These are phyloP conservation scores for Cantharis rustica DNA, from an alignment of 2,888 invertebrate species.

Conservation along the genomic window DNA sequence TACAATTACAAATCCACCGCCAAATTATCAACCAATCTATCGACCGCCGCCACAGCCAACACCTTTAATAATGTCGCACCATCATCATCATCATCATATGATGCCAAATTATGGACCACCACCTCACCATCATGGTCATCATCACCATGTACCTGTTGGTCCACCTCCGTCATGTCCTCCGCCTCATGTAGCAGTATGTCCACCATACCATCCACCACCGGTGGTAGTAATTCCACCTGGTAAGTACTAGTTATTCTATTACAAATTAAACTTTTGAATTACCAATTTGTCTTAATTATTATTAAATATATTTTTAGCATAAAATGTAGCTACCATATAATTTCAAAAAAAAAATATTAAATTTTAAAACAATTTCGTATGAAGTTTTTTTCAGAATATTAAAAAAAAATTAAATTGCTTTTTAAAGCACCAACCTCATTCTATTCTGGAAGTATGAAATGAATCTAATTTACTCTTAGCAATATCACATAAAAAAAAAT, in stretches of 20 bases:
- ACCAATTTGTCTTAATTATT: no score
- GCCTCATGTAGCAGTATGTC: slow-evolving; percentile 1
- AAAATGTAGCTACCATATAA: no score
- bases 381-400: no score
- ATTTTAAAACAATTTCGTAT: no score
- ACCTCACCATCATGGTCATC: not conserved
- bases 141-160: not conserved
- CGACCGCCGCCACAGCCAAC: not conserved
- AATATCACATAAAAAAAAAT: no score
- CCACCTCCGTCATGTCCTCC: slow-evolving; percentile 3
- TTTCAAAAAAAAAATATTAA: no score
- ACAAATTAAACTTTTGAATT: no score
- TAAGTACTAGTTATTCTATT: not conserved
- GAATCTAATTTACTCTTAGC: no score
- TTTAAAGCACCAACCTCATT: no score
- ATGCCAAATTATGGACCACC: slow-evolving; percentile 8
- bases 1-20: slow-evolving; percentile 9
- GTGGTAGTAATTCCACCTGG: slow-evolving; percentile 11
- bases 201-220: slow-evolving; percentile 5
- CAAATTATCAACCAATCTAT: slow-evolving; percentile 15
- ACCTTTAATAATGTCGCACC: slow-evolving; percentile 11
- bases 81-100: not conserved
- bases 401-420: no score
- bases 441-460: no score
- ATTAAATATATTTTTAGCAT: no score